Conservation (phyloP, 1,140 invertebrate species). For the Drosophila mauritiana region DNA sequence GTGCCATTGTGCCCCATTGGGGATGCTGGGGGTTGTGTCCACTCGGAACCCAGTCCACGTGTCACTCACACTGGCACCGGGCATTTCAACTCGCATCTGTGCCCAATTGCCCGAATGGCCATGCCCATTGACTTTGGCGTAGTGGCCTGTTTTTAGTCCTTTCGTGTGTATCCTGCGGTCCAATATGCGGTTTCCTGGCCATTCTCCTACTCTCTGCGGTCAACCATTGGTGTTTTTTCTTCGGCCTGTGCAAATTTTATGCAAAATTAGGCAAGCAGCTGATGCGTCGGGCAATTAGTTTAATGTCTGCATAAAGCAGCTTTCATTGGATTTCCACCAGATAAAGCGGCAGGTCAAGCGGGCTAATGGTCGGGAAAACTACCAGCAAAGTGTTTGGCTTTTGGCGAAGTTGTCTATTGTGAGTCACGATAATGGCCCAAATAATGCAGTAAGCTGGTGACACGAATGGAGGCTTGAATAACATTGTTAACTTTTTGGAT, state of each 20-base stretch:
- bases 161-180: constrained; percentile 48
- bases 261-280: constrained; percentile 72
- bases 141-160: constrained; percentile 35
- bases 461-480: background rate
- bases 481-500: background rate
- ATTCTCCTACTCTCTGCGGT: constrained; percentile 27
- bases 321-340: constrained; percentile 9
- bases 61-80: constrained; percentile 18
- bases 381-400: constrained; percentile 5
- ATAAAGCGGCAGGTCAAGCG: constrained; percentile 1
- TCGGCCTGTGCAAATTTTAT: constrained; percentile 64
- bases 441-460: background rate
- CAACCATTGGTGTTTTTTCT: constrained; percentile 51
- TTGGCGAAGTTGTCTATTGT: constrained; percentile 5
- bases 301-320: constrained; percentile 42
- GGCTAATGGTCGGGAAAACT: constrained; percentile 14
- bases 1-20: constrained; percentile 30
- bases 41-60: constrained; percentile 11
- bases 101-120: constrained; percentile 71
- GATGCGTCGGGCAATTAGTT: constrained; percentile 64
- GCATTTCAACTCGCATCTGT: constrained; percentile 57
- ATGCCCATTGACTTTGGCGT: constrained; percentile 71
- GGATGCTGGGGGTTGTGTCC: constrained; percentile 8
- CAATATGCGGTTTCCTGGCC: constrained; percentile 43
- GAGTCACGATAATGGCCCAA: constrained; percentile 4